Conservation (phyloP, 2,888 invertebrate genomes). For the Strigamia transsilvanica region DNA sequence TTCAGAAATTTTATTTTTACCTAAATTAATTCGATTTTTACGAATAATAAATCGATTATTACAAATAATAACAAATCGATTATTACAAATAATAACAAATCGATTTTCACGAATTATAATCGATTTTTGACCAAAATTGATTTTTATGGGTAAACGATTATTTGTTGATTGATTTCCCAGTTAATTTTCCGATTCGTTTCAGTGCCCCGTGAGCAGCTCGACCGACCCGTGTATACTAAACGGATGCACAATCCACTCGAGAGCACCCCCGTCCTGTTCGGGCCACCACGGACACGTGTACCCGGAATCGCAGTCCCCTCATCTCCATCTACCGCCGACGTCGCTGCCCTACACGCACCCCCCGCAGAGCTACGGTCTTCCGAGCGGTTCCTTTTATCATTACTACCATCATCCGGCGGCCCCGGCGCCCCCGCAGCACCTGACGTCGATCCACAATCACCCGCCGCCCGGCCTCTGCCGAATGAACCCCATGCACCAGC, state of each 20-base stretch:
- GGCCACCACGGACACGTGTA: constrained; percentile 45
- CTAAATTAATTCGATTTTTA: too few relatives aligned
- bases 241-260: constrained; percentile 32
- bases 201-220: constrained; percentile 23
- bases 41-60: too few relatives aligned
- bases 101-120: not conserved
- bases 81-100: too few relatives aligned
- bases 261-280: constrained; percentile 3
- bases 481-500: constrained; percentile 77
- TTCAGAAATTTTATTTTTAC: too few relatives aligned
- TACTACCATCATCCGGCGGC: constrained; percentile 52
- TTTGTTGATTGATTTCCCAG: not conserved
- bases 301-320: constrained; percentile 52
- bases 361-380: constrained; percentile 18
- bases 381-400: constrained; percentile 54
- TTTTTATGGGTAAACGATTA: too few relatives aligned
- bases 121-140: not conserved
- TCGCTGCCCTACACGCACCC: constrained; percentile 46
- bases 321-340: constrained; percentile 43
- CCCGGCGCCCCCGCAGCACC: not conserved
- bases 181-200: not conserved
- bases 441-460: constrained; percentile 17
- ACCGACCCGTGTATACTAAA: constrained; percentile 17
- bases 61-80: too few relatives aligned
- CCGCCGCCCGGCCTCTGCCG: constrained; percentile 62